Evolutionary conservation across 1,140 invertebrate genomes (phyloP).

Genomic region (Drosophila fuyamai): DNA sequence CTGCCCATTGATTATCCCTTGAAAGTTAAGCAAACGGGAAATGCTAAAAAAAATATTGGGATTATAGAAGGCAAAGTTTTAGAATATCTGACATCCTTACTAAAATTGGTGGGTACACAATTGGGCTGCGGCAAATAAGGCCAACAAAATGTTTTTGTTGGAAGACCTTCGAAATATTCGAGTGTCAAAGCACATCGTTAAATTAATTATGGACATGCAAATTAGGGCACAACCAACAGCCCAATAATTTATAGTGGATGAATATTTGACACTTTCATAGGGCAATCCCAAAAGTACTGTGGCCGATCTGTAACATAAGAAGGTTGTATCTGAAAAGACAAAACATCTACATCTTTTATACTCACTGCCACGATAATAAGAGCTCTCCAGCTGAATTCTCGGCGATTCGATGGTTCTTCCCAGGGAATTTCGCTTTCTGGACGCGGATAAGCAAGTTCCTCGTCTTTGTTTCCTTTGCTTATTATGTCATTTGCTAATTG

Average conservation of each 20-base stretch:
- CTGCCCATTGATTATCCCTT: neutral
- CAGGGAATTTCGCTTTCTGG: neutral
- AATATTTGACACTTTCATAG: neutral
- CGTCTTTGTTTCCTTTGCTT: neutral
- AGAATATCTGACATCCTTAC: neutral
- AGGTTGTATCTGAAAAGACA: neutral
- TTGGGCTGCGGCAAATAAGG: neutral
- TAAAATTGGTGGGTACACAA: neutral
- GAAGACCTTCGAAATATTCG: neutral
- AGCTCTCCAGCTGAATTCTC: slow-evolving; percentile 3
- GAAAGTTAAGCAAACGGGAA: neutral
- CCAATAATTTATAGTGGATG: neutral
- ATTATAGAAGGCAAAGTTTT: neutral
- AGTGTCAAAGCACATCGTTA: neutral
- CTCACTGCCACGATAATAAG: slow-evolving; percentile 9
- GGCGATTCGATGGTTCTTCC: neutral
- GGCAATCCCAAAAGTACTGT: neutral
- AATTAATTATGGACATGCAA: neutral
- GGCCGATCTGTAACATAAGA: neutral
- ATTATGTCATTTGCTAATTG: neutral
- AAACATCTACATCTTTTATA: neutral
- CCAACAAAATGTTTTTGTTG: neutral
- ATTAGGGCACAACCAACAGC: neutral
- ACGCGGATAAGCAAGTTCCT: neutral
- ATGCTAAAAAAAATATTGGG: neutral